Conservation (phyloP, 2,113 vertebrate genomes). For the Sprattus sprattus region DNA sequence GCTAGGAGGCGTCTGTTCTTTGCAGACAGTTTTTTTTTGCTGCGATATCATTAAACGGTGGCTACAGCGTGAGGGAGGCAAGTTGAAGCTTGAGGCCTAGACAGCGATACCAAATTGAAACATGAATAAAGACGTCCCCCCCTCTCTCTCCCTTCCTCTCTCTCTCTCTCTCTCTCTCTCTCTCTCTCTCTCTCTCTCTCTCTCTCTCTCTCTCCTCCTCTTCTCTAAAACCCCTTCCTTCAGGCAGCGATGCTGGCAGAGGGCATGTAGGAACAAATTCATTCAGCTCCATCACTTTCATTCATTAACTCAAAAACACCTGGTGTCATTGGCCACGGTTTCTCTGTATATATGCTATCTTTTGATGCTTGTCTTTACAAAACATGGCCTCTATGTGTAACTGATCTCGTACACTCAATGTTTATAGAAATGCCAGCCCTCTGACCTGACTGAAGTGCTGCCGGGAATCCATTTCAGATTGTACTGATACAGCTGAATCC, state of each 20-base stretch:
- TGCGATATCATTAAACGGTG: slow-evolving; percentile 52
- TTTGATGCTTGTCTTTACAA: background rate
- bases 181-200: background rate
- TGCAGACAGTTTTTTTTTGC: background rate
- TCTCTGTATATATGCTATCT: slow-evolving; percentile 16
- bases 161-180: slow-evolving; percentile 20
- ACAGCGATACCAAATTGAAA: slow-evolving; percentile 49
- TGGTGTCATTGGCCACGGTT: slow-evolving; percentile 29
- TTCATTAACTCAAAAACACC: slow-evolving; percentile 37
- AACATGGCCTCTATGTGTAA: too few relatives aligned
- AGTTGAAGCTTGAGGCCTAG: slow-evolving; percentile 63
- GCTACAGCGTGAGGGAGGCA: slow-evolving; percentile 37
- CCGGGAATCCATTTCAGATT: too few relatives aligned
- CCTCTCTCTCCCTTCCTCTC: background rate
- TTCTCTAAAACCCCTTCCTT: background rate
- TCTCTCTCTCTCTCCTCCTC: background rate
- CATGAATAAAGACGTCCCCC: slow-evolving; percentile 47
- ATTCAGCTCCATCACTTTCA: slow-evolving; percentile 15
- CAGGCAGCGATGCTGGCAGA: background rate
- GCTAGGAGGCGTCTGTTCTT: slow-evolving; percentile 31
- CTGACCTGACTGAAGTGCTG: background rate
- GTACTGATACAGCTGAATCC: background rate
- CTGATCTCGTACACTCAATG: too few relatives aligned
- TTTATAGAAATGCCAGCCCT: background rate
- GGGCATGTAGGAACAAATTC: slow-evolving; percentile 7